A percentile compares a stretch with the other conserved stretches of the same genome.
Conservation (phyloP, 2,113 vertebrate genomes). For the Phyllostomus discolor region DNA sequence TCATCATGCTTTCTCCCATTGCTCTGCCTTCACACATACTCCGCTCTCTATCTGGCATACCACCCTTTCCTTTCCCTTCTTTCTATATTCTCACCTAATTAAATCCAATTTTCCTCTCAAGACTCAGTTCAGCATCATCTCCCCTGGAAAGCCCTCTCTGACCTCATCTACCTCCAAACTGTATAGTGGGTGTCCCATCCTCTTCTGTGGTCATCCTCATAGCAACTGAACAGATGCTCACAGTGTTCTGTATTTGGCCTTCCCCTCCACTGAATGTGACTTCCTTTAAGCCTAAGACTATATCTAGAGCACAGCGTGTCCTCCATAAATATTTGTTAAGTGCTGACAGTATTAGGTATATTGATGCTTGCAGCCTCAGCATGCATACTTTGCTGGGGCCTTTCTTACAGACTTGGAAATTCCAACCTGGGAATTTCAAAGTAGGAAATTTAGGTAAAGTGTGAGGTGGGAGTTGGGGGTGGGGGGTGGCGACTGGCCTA, state of each 20-base stretch:
- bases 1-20: background rate
- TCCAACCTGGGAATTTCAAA: background rate
- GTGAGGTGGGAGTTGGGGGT: background rate
- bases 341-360: too few relatives aligned
- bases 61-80: background rate
- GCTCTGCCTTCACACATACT: background rate
- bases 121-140: background rate
- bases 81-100: background rate
- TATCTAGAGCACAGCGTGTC: background rate
- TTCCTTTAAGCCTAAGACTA: background rate
- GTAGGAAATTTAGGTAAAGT: background rate
- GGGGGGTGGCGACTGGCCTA: background rate
- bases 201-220: background rate
- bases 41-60: background rate
- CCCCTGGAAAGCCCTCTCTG: background rate
- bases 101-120: background rate
- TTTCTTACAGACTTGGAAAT: background rate
- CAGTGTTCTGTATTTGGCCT: background rate
- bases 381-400: background rate
- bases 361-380: background rate
- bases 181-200: background rate
- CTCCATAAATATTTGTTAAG: background rate
- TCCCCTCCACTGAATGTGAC: background rate
- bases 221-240: background rate
- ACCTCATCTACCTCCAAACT: background rate